Evolutionary conservation across 2,797 vertebrate species (phyloP).

Genomic region (Acanthiza pusilla): DNA sequence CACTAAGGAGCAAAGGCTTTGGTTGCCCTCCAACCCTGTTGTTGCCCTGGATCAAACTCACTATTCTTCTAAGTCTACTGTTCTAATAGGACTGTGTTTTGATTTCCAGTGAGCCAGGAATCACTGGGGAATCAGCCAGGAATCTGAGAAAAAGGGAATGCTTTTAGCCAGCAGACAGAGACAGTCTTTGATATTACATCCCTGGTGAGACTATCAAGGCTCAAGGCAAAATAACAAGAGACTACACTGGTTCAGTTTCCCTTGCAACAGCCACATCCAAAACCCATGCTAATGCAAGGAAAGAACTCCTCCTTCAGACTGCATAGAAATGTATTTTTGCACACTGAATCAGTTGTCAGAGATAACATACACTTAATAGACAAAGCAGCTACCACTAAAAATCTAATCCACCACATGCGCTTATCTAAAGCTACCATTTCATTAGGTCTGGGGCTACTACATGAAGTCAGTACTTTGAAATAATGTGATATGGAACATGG

Average conservation of each 20-base stretch:
- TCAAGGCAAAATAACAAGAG: neutral
- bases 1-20: neutral
- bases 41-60: neutral
- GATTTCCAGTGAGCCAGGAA: neutral
- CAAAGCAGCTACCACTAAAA: neutral
- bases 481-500: neutral
- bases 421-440: neutral
- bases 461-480: neutral
- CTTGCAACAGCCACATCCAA: neutral
- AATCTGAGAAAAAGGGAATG: neutral
- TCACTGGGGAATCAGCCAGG: too few relatives aligned
- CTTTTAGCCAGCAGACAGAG: neutral
- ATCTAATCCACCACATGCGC: neutral
- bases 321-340: neutral
- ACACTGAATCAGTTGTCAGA: neutral
- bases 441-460: neutral
- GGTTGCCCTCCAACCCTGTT: neutral
- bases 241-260: neutral
- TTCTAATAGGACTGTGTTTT: neutral
- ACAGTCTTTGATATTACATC: neutral
- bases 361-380: neutral
- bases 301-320: neutral
- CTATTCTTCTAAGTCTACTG: neutral
- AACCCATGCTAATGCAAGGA: neutral
- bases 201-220: neutral